These are phyloP conservation scores for Drosophila ambigua DNA, from an alignment of 1,140 invertebrate genomes.

Conservation along the genomic window DNA sequence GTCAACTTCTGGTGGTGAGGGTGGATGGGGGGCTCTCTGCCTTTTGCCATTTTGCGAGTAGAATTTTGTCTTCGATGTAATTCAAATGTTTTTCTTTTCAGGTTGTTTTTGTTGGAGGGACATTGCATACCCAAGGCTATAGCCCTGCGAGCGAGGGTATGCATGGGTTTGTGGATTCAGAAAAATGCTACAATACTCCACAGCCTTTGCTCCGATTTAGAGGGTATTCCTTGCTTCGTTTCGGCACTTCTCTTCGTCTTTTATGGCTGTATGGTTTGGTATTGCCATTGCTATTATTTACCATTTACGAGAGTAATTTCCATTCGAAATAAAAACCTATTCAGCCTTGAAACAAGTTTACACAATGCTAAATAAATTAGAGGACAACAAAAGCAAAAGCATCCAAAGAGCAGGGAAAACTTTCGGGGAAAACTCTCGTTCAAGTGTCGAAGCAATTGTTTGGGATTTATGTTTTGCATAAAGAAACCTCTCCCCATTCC, in stretches of 20 bases:
- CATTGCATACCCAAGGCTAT: too few relatives aligned
- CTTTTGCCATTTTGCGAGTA: slow-evolving; percentile 37
- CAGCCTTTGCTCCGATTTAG: too few relatives aligned
- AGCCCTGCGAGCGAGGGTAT: too few relatives aligned
- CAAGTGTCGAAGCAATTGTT: slow-evolving; percentile 44
- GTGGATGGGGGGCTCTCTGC: slow-evolving; percentile 4
- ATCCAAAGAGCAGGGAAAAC: slow-evolving; percentile 18
- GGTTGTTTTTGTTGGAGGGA: slow-evolving; percentile 4
- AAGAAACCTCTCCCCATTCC: not conserved
- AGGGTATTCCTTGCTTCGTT: too few relatives aligned
- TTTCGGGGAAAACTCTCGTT: slow-evolving; percentile 33
- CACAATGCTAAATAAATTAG: slow-evolving; percentile 55
- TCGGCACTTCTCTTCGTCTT: too few relatives aligned
- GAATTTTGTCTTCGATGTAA: slow-evolving; percentile 38
- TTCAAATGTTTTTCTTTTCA: slow-evolving; percentile 44
- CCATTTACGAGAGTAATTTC: slow-evolving; percentile 25
- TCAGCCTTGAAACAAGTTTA: slow-evolving; percentile 51
- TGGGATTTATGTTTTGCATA: slow-evolving; percentile 49
- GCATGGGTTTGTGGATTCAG: too few relatives aligned
- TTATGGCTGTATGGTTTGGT: slow-evolving; percentile 5
- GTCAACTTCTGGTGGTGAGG: too few relatives aligned
- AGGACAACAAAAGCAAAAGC: slow-evolving; percentile 17
- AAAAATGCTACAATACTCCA: too few relatives aligned
- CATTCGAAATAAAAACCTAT: slow-evolving; percentile 35
- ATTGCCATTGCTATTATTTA: slow-evolving; percentile 12